phyloP scores from a whole-genome alignment of 2,113 vertebrate genomes.

The Glareola pratincola region DNA sequence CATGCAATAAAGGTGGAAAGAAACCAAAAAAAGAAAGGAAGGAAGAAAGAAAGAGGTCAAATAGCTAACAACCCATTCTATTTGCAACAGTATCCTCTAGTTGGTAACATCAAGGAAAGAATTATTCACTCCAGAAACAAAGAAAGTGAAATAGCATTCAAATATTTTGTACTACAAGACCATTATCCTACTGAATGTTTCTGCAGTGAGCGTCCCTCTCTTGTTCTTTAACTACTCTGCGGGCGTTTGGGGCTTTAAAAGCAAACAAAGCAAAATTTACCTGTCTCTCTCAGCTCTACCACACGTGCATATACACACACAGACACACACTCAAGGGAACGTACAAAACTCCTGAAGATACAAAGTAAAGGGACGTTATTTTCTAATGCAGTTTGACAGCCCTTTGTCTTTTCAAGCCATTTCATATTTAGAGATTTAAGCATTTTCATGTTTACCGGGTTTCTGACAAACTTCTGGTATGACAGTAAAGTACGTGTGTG shows the following conservation, averaged over 20 bases:
- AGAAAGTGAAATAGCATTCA: background rate
- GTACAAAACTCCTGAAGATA: background rate
- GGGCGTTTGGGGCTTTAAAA: background rate
- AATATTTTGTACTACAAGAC: background rate
- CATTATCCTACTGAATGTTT: background rate
- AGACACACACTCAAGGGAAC: background rate
- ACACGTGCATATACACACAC: background rate
- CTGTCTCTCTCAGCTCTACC: background rate
- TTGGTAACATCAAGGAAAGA: background rate
- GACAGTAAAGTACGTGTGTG: background rate
- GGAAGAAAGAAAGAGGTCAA: background rate
- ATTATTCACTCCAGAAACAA: background rate
- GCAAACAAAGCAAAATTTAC: background rate
- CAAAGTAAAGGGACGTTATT: background rate
- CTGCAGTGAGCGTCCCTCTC: background rate
- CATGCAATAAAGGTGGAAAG: background rate
- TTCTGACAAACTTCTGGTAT: background rate
- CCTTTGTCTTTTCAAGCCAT: background rate
- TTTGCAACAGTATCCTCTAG: background rate
- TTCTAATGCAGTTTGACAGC: background rate
- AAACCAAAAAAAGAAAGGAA: background rate
- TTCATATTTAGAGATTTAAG: background rate
- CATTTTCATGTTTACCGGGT: background rate
- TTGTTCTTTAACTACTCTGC: background rate
- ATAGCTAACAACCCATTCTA: background rate